phyloP scores from a whole-genome alignment of 2,113 vertebrate genomes.

The Mellivora capensis region DNA sequence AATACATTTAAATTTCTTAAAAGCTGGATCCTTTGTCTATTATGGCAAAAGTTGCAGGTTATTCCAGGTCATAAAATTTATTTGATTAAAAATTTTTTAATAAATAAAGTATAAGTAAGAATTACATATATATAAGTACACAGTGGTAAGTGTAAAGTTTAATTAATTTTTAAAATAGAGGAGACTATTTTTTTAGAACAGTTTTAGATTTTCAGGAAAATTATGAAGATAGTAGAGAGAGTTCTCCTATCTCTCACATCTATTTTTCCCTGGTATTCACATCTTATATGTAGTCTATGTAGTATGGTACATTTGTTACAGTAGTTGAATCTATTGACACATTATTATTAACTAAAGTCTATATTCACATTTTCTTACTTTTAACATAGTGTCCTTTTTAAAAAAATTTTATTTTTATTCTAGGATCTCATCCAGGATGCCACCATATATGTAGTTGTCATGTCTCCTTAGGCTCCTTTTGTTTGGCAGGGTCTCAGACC shows the following conservation, averaged over 20 bases:
- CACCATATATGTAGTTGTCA: neutral
- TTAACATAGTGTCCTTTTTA: neutral
- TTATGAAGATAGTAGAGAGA: neutral
- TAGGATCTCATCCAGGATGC: neutral
- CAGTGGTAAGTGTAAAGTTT: neutral
- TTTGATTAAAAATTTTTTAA: neutral
- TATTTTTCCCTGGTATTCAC: neutral
- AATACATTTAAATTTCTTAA: neutral
- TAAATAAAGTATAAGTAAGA: neutral
- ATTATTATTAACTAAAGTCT: neutral
- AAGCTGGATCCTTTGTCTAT: neutral
- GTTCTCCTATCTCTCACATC: neutral
- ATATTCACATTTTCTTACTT: neutral
- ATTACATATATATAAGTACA: neutral
- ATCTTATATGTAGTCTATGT: neutral
- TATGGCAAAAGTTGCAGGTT: neutral
- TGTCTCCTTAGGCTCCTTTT: neutral
- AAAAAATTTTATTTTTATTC: neutral
- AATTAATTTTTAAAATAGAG: neutral
- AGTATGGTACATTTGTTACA: neutral
- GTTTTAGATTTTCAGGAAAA: neutral
- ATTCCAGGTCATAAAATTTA: neutral
- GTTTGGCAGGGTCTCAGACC: neutral
- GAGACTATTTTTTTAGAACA: neutral
- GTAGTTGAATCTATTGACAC: neutral